A percentile compares a stretch with the other conserved stretches of the same genome.
Conservation (phyloP, 2,797 vertebrate species). For the Benthosema pterotum region DNA sequence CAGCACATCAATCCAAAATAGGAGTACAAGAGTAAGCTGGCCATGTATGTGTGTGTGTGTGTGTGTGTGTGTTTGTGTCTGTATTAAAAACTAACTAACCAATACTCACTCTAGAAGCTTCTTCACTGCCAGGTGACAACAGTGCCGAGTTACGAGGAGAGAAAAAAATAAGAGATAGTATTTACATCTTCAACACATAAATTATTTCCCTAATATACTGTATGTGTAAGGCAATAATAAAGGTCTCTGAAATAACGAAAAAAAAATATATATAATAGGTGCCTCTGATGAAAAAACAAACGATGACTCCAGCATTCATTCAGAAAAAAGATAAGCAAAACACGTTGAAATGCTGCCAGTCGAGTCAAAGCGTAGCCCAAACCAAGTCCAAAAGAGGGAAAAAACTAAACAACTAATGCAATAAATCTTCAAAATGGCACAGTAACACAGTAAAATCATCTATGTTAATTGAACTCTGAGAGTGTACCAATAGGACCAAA, state of each 20-base stretch:
- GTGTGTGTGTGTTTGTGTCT: constrained; percentile 13
- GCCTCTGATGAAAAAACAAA: constrained; percentile 55
- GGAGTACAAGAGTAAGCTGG: constrained; percentile 57
- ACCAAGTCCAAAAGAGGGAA: constrained; percentile 9
- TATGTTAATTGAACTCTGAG: too few species aligned
- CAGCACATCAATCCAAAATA: constrained; percentile 54
- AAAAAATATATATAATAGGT: constrained; percentile 30
- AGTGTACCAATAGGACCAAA: too few species aligned
- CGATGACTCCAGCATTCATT: constrained; percentile 44
- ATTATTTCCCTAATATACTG: constrained; percentile 73
- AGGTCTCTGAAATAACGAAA: constrained; percentile 35
- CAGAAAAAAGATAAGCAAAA: constrained; percentile 36
- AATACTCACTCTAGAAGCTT: constrained; percentile 56
- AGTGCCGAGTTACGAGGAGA: constrained; percentile 56
- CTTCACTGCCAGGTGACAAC: constrained; percentile 54
- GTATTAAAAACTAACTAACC: constrained; percentile 57
- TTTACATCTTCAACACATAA: constrained; percentile 80
- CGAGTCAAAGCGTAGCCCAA: constrained; percentile 32
- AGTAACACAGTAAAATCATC: constrained; percentile 6
- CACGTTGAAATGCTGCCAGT: constrained; percentile 40
- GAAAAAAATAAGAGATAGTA: constrained; percentile 58
- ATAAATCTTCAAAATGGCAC: constrained; percentile 61
- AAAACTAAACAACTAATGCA: constrained; percentile 45
- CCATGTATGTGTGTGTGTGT: constrained; percentile 32
- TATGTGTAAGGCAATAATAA: constrained; percentile 69